These are phyloP conservation scores for Litoditis marina DNA, from an alignment of 2,888 invertebrate species.

Conservation along the genomic window DNA sequence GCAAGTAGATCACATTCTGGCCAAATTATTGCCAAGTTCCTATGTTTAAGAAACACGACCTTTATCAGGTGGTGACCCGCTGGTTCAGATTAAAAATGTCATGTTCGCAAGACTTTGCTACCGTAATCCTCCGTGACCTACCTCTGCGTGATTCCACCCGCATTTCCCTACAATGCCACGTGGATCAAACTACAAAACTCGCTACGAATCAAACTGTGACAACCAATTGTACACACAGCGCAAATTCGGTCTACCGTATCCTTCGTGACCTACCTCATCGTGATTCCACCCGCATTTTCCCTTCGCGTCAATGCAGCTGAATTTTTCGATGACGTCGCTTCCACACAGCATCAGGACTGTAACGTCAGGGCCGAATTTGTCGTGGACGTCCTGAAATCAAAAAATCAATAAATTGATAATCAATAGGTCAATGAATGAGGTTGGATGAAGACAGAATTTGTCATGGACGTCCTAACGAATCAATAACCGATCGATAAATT, in stretches of 20 bases:
- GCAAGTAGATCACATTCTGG: not conserved
- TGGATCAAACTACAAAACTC: conserved; percentile 2
- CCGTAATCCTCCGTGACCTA: not conserved
- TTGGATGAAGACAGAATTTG: too few relatives aligned
- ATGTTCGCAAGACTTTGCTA: not conserved
- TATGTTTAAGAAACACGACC: too few relatives aligned
- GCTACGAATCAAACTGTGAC: not conserved
- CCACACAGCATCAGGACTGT: conserved; percentile 15
- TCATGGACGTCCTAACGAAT: too few relatives aligned
- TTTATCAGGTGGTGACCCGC: too few relatives aligned
- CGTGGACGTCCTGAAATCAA: conserved; percentile 1
- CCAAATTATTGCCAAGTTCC: not conserved
- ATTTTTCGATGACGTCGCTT: conserved; percentile 8
- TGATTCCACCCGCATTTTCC: too few relatives aligned
- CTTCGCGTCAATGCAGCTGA: not conserved
- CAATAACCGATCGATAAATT: too few relatives aligned
- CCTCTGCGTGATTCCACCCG: conserved; percentile 9
- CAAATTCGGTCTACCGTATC: too few relatives aligned
- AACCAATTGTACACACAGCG: too few relatives aligned
- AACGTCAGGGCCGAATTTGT: conserved; percentile 9
- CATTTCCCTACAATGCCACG: not conserved
- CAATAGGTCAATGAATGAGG: too few relatives aligned
- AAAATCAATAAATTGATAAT: too few relatives aligned
- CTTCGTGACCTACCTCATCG: too few relatives aligned
- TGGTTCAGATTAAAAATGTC: not conserved